Base-by-base conservation (phyloP, 2,113 vertebrate species). In the Variabilichromis moorii region DNA sequence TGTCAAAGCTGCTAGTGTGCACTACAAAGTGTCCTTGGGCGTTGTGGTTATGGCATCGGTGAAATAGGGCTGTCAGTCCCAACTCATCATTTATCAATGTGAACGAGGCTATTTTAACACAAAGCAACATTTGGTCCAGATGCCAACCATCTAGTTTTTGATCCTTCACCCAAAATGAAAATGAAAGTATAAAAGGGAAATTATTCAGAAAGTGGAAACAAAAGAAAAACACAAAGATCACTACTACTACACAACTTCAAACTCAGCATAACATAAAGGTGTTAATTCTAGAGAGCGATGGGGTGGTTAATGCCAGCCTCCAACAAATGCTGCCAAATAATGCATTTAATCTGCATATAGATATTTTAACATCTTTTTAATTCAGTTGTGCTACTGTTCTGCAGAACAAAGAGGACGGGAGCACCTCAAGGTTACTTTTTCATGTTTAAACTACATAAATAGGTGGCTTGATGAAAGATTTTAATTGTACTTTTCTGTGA, bases 301-400 rank as follows among this genome's bases (percentile, higher is more conserved):
- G 21, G 4, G 3, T 71, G 66, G 21, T 9, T 45, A 6, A 42
- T 73, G 37, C 7, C 66, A 16, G 37, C 21, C 66, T 10, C n/a
- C 66, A 26, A 40, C 13, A 3, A 45, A 73, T n/a, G 17, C 31
- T 35, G 31, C 31, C 59, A 35, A 63, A 63, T 19, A 45, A 76
- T 45, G 24, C 42, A 8, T 28, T 47, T 17, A 11, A 76, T 28
- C 40, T 76, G 37, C 21, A 28, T 76, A 17, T 1, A 47, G 24
- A 73, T 4, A 47, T 47, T 73, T 28, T 28, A 47, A 5, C 71
- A 0, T 76, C 40, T 76, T 1, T 0, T 76, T 47, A 5, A 47
- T 47, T 47, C 68, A 76, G 37, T 28, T 76, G 21, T 76, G 9
- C 68, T 26, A 9, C 14, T 7, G 37, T 1, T 71, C 37, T 42